A percentile compares a stretch with the other conserved stretches of the same genome.
Evolutionary conservation across 1,140 invertebrate genomes (phyloP).

Genomic region (Acromyrmex echinatior): DNA sequence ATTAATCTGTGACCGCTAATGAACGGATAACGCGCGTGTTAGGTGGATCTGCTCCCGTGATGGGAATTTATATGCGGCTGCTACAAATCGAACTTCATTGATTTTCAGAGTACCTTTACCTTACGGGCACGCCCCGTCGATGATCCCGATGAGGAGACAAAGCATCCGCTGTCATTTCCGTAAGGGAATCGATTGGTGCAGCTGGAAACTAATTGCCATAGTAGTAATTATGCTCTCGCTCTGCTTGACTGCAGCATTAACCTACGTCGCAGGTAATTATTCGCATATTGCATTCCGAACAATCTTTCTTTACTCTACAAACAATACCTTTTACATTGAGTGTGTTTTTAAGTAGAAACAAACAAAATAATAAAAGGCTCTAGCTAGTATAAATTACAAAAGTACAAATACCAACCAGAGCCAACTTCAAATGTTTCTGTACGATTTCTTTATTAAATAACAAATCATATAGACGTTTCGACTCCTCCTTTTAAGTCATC

Average conservation of each 20-base stretch:
- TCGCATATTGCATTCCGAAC: conserved; percentile 40
- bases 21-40: conserved; percentile 18
- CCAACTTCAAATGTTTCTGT: no score
- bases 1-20: conserved; percentile 30
- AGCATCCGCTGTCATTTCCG: conserved; percentile 93
- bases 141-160: conserved; percentile 86
- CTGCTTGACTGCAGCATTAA: conserved; percentile 92
- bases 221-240: conserved; percentile 94
- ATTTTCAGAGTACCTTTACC: conserved; percentile 83
- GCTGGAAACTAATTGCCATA: conserved; percentile 96
- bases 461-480: no score
- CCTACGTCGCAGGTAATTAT: conserved; percentile 94
- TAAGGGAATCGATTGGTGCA: conserved; percentile 95
- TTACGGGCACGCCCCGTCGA: conserved; percentile 85
- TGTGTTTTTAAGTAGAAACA: not conserved
- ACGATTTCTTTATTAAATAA: no score
- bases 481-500: no score
- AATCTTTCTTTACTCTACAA: conserved; percentile 25
- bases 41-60: not conserved
- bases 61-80: conserved; percentile 13
- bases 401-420: no score
- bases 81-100: conserved; percentile 38
- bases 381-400: no score
- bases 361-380: no score
- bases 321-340: not conserved